phyloP scores from a whole-genome alignment of 2,888 invertebrate genomes.

The Mesorhabditis spiculigera region DNA sequence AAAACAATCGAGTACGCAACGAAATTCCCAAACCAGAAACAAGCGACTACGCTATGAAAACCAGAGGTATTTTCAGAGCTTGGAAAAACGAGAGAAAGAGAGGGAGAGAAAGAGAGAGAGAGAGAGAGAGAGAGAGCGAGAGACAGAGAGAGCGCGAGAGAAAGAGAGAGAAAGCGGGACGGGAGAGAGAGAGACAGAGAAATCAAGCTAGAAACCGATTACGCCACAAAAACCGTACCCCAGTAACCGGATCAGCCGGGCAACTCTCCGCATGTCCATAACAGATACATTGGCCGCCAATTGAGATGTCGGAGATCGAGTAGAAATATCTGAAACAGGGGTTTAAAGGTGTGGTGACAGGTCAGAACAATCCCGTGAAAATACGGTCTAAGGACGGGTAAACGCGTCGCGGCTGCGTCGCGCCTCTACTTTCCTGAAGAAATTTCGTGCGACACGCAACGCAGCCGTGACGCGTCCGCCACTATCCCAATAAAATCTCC shows the following conservation, averaged over 20 bases:
- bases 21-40: too few species aligned
- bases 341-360: not conserved
- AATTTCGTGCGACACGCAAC: too few species aligned
- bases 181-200: too few species aligned
- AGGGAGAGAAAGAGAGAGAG: conserved; percentile 7
- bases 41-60: not conserved
- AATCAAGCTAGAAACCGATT: conserved; percentile 4
- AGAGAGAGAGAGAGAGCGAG: conserved; percentile 1
- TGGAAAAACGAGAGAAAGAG: conserved; percentile 3
- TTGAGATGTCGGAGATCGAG: conserved; percentile 80
- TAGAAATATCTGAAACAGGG: conserved; percentile 71
- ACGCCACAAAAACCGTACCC: conserved; percentile 62
- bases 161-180: too few species aligned
- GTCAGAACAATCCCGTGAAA: too few species aligned
- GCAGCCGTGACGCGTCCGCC: too few species aligned
- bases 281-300: conserved; percentile 85
- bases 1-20: not conserved
- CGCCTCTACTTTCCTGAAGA: too few species aligned
- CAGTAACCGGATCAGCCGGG: conserved; percentile 67
- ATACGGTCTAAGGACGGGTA: too few species aligned
- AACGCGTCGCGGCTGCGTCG: too few species aligned
- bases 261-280: conserved; percentile 82
- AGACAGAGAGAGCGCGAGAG: not conserved
- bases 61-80: conserved; percentile 3
- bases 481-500: too few species aligned